These are phyloP conservation scores for Poecilobothrus nobilitatus DNA, from an alignment of 2,888 invertebrate species.

Conservation along the genomic window DNA sequence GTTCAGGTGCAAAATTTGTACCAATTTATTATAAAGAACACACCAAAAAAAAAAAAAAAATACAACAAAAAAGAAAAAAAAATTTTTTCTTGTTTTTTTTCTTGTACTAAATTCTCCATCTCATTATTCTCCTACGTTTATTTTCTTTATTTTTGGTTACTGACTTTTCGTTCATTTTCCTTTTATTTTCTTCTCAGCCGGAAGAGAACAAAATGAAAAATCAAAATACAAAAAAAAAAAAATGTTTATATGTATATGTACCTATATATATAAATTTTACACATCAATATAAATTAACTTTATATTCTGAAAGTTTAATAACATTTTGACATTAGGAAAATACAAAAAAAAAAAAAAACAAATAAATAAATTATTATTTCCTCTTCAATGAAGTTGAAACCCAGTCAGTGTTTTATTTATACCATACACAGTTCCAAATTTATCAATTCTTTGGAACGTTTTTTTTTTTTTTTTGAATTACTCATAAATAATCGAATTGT, in stretches of 20 bases:
- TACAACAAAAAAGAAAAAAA: no score
- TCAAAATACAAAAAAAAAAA: no score
- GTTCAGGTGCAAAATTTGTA: neutral
- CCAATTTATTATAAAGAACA: neutral
- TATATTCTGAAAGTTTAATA: constrained; percentile 1
- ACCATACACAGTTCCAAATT: no score
- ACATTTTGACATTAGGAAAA: neutral
- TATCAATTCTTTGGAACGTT: no score
- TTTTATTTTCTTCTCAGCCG: neutral
- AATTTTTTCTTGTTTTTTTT: neutral
- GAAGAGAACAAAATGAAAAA: neutral
- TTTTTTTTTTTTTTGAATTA: no score
- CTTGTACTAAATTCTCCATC: neutral
- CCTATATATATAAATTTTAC: neutral
- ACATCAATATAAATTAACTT: constrained; percentile 4
- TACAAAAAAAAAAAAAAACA: neutral
- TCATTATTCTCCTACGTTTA: neutral
- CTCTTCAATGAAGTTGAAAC: no score
- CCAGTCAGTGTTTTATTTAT: no score
- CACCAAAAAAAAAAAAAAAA: neutral
- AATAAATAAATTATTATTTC: no score
- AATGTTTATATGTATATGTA: no score
- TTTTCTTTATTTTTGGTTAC: neutral
- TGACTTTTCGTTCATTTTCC: neutral
- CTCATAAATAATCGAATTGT: no score